These are phyloP conservation scores for Serranochromis macrocephalus DNA, from an alignment of 2,113 vertebrate species.

Conservation along the genomic window DNA sequence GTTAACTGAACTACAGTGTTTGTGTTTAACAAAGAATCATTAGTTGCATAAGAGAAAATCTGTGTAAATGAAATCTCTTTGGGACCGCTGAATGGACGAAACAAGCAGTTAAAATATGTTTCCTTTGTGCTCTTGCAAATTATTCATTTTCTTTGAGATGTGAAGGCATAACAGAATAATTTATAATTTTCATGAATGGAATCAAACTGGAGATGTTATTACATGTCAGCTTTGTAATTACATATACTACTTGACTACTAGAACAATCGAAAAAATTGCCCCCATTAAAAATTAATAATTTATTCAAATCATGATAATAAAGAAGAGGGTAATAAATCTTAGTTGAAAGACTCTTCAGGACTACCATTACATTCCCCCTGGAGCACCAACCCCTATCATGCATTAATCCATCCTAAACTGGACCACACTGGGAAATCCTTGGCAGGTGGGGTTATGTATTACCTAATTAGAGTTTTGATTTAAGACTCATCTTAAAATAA, in stretches of 20 bases:
- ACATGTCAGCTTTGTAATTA: background rate
- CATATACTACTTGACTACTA: background rate
- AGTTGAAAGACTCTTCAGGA: background rate
- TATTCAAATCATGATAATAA: background rate
- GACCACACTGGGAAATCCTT: background rate
- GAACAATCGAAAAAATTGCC: accelerated
- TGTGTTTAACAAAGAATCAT: background rate
- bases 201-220: background rate
- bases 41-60: background rate
- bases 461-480: conserved; percentile 23
- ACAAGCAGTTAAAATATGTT: background rate
- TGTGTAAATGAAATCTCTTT: background rate
- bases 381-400: background rate
- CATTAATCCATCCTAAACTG: background rate
- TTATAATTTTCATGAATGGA: background rate
- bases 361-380: background rate
- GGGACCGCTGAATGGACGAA: background rate
- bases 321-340: background rate
- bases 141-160: accelerated
- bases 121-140: background rate
- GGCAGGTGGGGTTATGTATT: background rate
- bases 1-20: background rate
- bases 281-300: background rate
- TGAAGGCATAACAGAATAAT: background rate
- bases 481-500: background rate